Base-by-base conservation (phyloP, 2,797 vertebrate species). In the Picus viridis region DNA sequence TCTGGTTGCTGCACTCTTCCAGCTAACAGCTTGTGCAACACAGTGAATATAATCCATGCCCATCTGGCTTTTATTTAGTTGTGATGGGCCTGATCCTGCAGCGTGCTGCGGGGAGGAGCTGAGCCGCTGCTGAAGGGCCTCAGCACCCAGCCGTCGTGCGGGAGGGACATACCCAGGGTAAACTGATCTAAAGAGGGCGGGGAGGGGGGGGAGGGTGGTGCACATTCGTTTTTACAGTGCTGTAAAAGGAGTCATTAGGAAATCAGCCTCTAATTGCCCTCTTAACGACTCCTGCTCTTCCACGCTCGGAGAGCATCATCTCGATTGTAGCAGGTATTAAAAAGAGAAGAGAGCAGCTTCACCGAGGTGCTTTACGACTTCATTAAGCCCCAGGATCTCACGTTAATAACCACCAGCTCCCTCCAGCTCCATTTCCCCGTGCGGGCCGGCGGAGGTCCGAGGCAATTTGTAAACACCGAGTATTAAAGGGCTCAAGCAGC, bases 391-490 rank as follows among this genome's bases (percentile, higher is more conserved):
- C 12, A 12, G 71, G 83, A 74, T 90, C 95, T 85, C 5, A 10
- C 8, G 32, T 71, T 70, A 88, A 62, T 64, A 89, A 86, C 73
- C 17, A 51, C 34, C 29, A 72, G 65, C 65, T 94, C 90, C 74
- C 74, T 45, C 39, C 30, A 3, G 92, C 32, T 61, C 3, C 65
- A 83, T 83, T 59, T 61, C 88, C 87, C 94, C 53, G 51, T 58
- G 45, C 7, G 13, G 12, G 7, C 58, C 39, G 36, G 86, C 62
- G 65, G 39, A 62, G 45, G 87, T 95, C 92, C 68, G 70, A 83
- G 88, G 68, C 54, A 62, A 90, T 94, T 75, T 93, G 94, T 92
- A 86, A 94, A 93, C 88, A 65, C 34, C 1, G 53, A 61, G 76
- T 47, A 74, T 68, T 84, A 77, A 80, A 83, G 71, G 41, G 69